A percentile compares a stretch with the other conserved stretches of the same genome.
Evolutionary conservation across 2,888 invertebrate species (phyloP).

Genomic region (Tiliacea citrago): DNA sequence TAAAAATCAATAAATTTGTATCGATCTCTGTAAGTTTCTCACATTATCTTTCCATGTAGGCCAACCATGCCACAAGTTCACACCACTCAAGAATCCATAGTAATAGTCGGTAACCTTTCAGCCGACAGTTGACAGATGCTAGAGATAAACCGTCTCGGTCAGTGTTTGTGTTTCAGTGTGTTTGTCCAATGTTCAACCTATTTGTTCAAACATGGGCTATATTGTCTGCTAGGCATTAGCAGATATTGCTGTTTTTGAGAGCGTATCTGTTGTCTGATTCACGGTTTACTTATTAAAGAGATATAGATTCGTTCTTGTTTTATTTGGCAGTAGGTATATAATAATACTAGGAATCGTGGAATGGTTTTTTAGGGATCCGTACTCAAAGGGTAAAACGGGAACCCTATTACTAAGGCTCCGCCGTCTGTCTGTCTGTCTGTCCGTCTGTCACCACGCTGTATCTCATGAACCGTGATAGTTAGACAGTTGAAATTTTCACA

Average conservation of each 20-base stretch:
- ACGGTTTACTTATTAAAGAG: slow-evolving; percentile 3
- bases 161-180: slow-evolving; percentile 44
- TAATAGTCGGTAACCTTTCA: slow-evolving; percentile 18
- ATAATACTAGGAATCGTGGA: not conserved
- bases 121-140: slow-evolving; percentile 41
- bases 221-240: slow-evolving; percentile 41
- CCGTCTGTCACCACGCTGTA: too few species aligned
- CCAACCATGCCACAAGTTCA: not conserved
- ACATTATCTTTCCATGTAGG: not conserved
- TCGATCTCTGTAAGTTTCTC: not conserved
- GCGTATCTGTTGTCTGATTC: slow-evolving; percentile 27
- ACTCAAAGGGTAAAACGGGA: too few species aligned
- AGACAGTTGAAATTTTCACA: too few species aligned
- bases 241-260: slow-evolving; percentile 42
- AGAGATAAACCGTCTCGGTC: slow-evolving; percentile 39
- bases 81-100: slow-evolving; percentile 24
- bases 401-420: too few species aligned
- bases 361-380: too few species aligned
- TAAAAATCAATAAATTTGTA: not conserved
- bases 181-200: slow-evolving; percentile 45
- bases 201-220: slow-evolving; percentile 41
- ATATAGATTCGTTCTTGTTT: not conserved
- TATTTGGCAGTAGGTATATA: not conserved
- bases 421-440: too few species aligned
- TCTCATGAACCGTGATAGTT: too few species aligned